phyloP scores from a whole-genome alignment of 2,113 vertebrate species.

The Ancistrus triradiatus region DNA sequence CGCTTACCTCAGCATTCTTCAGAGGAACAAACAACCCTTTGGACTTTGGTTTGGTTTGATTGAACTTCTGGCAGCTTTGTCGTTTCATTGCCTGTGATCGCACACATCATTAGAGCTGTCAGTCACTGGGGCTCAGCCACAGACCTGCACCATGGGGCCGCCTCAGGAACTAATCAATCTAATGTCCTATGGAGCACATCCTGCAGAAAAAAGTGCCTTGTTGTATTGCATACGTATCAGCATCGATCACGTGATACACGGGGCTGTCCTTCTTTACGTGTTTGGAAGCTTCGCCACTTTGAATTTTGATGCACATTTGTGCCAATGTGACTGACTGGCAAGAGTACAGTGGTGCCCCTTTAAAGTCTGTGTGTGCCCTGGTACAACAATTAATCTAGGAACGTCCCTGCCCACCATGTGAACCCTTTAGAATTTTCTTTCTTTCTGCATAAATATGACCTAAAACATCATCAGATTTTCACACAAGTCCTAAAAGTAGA shows the following conservation, averaged over 20 bases:
- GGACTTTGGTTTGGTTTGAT: constrained; percentile 63
- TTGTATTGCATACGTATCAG: constrained; percentile 38
- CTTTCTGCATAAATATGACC: too few relatives aligned
- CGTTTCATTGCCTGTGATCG: constrained; percentile 55
- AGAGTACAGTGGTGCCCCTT: too few relatives aligned
- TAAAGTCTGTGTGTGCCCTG: too few relatives aligned
- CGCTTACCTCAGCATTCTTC: constrained; percentile 20
- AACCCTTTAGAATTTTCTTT: too few relatives aligned
- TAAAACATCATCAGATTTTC: too few relatives aligned
- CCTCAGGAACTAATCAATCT: constrained; percentile 72
- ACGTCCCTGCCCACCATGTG: too few relatives aligned
- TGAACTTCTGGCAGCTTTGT: constrained; percentile 65
- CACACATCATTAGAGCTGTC: constrained; percentile 74
- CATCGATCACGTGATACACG: constrained; percentile 64
- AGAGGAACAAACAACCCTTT: constrained; percentile 60
- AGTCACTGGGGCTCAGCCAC: constrained; percentile 61
- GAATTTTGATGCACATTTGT: not conserved
- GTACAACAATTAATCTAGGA: too few relatives aligned
- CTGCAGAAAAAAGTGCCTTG: constrained; percentile 49
- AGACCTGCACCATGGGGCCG: constrained; percentile 59
- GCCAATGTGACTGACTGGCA: too few relatives aligned
- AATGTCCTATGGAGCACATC: constrained; percentile 63
- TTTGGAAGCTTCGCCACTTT: not conserved
- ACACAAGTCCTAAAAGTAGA: too few relatives aligned
- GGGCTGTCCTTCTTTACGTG: constrained; percentile 17